Base-by-base conservation (phyloP, 2,797 vertebrate species). In the Pangasius macronema region DNA sequence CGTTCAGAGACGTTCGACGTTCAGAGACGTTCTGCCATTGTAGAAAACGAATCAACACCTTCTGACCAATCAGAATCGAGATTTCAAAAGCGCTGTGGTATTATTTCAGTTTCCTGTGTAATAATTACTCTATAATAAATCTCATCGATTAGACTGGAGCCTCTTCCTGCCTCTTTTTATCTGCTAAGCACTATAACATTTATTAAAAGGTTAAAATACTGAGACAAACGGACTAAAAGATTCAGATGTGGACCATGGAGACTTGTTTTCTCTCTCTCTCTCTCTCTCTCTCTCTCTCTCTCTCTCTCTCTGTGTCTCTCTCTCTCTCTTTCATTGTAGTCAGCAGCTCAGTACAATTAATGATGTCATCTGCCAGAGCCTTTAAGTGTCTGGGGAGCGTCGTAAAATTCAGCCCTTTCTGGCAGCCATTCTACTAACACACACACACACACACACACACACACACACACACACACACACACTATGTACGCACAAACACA, bases 371-470 rank as follows among this genome's bases (percentile, higher is more conserved):
- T 57, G 72, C 67, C 65, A 55, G 39, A 42, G 68, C 16, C 46
- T 82, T 61, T 20, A n/a, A 24, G 70, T 67, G 72, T 77, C 63
- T 67, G 53, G 68, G 39, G 46, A 77, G 57, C 14, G 61, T 83
- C 13, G 16, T 46, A 39, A 85, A 86, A 76, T 59, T 76, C 61
- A 84, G 73, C 79, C 77, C 33, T 76, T 85, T 77, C 22, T 85
- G 82, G 72, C 83, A 46, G 86, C 49, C 70, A 53, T 16, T 85
- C 70, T 46, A 30, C 81, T 86, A 82, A 87, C 73, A 86, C 63
- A 46, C 85, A 85, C 73, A 63, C 70, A 6, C 53, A 36, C 33
- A 57, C 51, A 14, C 55, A 77, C 76, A 67, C 67, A 76, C 77
- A 72, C 79, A 84, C 82, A 85, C 72, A 59, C 0, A 36, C 20